Conservation (phyloP, 2,113 vertebrate genomes). For the Otis tarda region DNA sequence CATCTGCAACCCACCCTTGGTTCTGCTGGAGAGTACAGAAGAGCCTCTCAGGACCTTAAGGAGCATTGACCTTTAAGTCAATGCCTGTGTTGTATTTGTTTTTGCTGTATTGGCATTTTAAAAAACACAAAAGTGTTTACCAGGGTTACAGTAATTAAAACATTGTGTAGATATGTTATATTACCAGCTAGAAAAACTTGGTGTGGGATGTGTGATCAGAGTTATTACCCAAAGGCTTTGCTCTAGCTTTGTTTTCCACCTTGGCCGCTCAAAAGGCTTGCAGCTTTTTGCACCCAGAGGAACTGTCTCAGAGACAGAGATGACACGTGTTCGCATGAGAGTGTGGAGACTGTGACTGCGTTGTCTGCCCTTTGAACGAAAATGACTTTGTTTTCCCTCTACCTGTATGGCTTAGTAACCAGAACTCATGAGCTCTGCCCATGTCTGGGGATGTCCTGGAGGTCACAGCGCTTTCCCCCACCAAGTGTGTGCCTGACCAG, state of each 20-base stretch:
- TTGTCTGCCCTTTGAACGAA: background rate
- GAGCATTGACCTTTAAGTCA: background rate
- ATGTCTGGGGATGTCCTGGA: background rate
- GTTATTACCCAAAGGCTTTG: background rate
- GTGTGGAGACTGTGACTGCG: background rate
- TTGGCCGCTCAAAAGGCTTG: background rate
- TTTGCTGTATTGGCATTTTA: background rate
- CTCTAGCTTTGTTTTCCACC: background rate
- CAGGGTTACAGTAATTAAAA: background rate
- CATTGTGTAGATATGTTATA: background rate
- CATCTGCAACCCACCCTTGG: background rate
- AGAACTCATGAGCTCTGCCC: background rate
- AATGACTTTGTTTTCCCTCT: background rate
- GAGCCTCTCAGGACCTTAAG: background rate
- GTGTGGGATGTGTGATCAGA: background rate
- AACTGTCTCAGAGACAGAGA: background rate
- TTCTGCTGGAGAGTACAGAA: background rate
- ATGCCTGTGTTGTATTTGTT: background rate
- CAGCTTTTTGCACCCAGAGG: background rate
- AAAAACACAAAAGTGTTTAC: background rate
- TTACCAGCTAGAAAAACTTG: background rate
- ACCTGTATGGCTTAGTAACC: background rate
- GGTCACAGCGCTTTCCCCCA: accelerated
- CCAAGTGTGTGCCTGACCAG: accelerated
- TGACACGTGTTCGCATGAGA: background rate